Conservation (phyloP, 2,888 invertebrate genomes). For the Protophormia terraenovae region DNA sequence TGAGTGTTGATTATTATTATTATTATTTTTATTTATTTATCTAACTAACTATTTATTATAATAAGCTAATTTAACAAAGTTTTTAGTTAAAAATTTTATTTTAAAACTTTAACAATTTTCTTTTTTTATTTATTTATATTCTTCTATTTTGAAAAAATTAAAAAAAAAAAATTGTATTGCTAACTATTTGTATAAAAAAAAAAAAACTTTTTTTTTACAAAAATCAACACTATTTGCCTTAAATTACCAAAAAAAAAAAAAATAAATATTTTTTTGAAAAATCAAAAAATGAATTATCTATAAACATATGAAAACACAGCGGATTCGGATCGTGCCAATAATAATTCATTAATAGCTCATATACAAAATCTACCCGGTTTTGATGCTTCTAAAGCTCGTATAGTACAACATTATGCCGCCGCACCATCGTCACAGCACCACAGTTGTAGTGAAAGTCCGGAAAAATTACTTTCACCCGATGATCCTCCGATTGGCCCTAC, state of each 20-base stretch:
- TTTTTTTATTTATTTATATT: constrained; percentile 59
- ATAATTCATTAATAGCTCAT: constrained; percentile 87
- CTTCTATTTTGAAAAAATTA: constrained; percentile 55
- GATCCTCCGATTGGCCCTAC: constrained; percentile 85
- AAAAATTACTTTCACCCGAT: constrained; percentile 81
- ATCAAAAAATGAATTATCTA: neutral
- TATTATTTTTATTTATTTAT: neutral
- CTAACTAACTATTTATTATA: neutral
- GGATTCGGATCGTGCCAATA: constrained; percentile 83
- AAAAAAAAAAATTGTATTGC: constrained; percentile 52
- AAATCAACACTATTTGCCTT: constrained; percentile 6
- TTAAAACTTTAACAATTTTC: constrained; percentile 58
- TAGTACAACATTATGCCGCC: constrained; percentile 85
- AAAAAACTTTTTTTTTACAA: neutral
- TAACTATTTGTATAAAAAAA: constrained; percentile 39
- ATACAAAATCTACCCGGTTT: constrained; percentile 87
- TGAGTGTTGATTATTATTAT: neutral
- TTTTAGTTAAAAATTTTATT: constrained; percentile 36
- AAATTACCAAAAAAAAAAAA: neutral
- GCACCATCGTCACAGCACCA: constrained; percentile 74
- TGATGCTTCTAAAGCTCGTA: constrained; percentile 87
- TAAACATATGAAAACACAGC: constrained; percentile 71
- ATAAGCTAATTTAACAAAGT: constrained; percentile 7
- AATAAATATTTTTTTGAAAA: constrained; percentile 4
- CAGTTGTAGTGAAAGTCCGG: constrained; percentile 75